Evolutionary conservation across 2,113 vertebrate genomes (phyloP).

Genomic region (Prietella phreatophila): DNA sequence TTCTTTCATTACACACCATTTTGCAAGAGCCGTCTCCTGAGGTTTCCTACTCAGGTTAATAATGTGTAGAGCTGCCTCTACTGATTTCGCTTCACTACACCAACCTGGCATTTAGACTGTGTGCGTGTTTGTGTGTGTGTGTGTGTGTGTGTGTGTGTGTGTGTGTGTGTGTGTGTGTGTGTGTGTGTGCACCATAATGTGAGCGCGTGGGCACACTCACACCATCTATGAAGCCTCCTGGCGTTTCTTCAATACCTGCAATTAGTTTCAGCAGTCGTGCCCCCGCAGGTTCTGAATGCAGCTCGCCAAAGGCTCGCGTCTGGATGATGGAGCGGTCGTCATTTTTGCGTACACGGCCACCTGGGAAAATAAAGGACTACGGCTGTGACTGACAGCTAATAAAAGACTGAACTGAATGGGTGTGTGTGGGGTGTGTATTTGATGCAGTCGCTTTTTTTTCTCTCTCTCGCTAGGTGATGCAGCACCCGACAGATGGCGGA

Average conservation of each 20-base stretch:
- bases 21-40: neutral
- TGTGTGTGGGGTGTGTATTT: conserved; percentile 8
- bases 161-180: neutral
- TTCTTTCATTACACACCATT: neutral
- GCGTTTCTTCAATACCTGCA: conserved; percentile 25
- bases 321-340: neutral
- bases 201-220: conserved; percentile 21
- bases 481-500: conserved; percentile 61
- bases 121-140: neutral
- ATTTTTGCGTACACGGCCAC: neutral
- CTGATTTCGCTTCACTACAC: conserved; percentile 18
- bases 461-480: conserved; percentile 60
- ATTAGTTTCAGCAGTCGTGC: conserved; percentile 35
- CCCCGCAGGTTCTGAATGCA: conserved; percentile 19
- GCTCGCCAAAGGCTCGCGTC: neutral
- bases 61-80: conserved; percentile 12
- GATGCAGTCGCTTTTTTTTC: neutral
- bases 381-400: conserved; percentile 3
- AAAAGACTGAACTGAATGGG: neutral
- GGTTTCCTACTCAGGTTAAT: conserved; percentile 16
- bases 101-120: conserved; percentile 5
- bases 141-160: neutral
- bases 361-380: neutral
- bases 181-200: neutral
- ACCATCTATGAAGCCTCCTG: conserved; percentile 25